phyloP scores from a whole-genome alignment of 2,888 invertebrate species.

The Carcina quercana region DNA sequence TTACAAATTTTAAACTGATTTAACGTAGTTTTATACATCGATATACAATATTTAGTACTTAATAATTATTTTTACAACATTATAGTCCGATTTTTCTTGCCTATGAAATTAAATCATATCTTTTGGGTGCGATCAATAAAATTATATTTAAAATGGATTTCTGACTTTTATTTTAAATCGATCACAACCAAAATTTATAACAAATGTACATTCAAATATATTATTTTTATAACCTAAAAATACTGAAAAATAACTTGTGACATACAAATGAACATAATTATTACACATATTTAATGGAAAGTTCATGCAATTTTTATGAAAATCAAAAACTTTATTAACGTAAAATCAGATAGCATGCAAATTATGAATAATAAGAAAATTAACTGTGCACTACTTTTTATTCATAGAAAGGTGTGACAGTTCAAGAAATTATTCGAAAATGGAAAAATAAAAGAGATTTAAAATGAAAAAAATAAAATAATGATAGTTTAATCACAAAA shows the following conservation, averaged over 20 bases:
- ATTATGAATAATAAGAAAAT: no score
- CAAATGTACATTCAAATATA: constrained; percentile 9
- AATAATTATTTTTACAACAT: constrained; percentile 15
- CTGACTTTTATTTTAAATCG: constrained; percentile 38
- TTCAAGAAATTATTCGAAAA: constrained; percentile 11
- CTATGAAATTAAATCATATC: no score
- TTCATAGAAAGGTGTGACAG: constrained; percentile 54
- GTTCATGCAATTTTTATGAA: neutral
- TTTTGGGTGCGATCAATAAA: constrained; percentile 61
- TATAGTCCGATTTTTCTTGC: constrained; percentile 7
- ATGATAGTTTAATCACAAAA: neutral
- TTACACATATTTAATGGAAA: constrained; percentile 2
- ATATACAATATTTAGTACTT: constrained; percentile 34
- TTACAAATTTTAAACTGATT: constrained; percentile 15
- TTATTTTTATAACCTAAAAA: constrained; percentile 4
- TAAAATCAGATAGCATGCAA: no score
- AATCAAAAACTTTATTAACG: no score
- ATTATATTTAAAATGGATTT: constrained; percentile 17
- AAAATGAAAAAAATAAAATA: neutral
- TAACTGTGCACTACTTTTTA: constrained; percentile 49
- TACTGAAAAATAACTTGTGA: constrained; percentile 5
- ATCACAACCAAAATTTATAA: constrained; percentile 60
- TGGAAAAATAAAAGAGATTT: constrained; percentile 1
- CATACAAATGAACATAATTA: neutral
- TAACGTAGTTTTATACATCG: constrained; percentile 32